Base-by-base conservation (phyloP, 2,888 invertebrate genomes). In the Oligia fasciuncula region DNA sequence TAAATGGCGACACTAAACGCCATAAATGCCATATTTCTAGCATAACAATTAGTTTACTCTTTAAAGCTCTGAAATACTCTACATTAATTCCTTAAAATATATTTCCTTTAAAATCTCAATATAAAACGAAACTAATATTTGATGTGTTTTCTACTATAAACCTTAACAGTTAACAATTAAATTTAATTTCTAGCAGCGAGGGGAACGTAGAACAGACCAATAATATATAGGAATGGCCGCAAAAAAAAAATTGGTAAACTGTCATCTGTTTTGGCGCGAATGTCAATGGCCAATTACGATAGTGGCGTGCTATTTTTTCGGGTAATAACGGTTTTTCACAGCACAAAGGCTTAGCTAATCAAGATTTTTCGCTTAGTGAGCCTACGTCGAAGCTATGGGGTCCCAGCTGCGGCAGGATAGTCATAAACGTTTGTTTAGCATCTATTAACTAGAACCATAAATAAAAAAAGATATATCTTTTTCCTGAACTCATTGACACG, bases 171-270 rank as follows among this genome's bases (percentile, higher is more conserved):
- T 94, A 94, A 95, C 94, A 92, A 94, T 96, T 97, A 96, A 91
- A 94, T 96, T 97, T 96, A 91, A 94, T 96, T 97, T 96, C 94
- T 97, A 97, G 97, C 95, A 93, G 96, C 93, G 96, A 96, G 97
- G 95, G 96, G 96, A 95, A 94, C 96, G 91, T 97, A 96, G 95
- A 94, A 92, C 92, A 90, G 91, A 94, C 93, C 92, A 91, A 93
- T 95, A 95, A 91, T 93, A 92, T 91, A 85, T 95, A 94, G 93
- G 93, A 93, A 93, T 91, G 92, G 93, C 94, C 94, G 91, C 92
- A 91, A 91, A 90, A 60, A 87, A 35, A 35, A 35, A 35, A 94
- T 94, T 95, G 97, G 97, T 97, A 97, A 97, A 94, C 93, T 85
- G 91, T 88, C 88, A 91, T 80, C 90, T 91, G 88, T 92, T 90